A percentile compares a stretch with the other conserved stretches of the same genome.
Conservation (phyloP, 92 coral and sea anemone species). For the Galaxea fascicularis region DNA sequence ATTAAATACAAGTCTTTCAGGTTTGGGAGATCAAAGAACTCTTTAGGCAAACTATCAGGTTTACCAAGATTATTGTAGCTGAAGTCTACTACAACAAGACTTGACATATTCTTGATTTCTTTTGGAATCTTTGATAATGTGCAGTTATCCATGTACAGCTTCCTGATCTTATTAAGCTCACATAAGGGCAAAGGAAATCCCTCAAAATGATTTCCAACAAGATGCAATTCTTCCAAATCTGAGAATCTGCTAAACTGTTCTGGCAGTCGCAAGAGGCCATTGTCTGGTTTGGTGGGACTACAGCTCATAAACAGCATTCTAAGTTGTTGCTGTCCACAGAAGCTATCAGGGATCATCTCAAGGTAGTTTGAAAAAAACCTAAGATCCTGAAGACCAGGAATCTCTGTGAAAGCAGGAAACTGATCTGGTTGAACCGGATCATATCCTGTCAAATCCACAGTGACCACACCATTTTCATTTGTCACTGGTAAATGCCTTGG, state of each 20-base stretch:
- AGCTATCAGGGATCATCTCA: slow-evolving; percentile 55
- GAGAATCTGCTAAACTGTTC: slow-evolving; percentile 51
- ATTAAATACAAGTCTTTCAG: slow-evolving; percentile 77
- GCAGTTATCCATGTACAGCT: slow-evolving; percentile 82
- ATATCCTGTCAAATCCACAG: slow-evolving; percentile 74
- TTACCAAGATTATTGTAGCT: slow-evolving; percentile 71
- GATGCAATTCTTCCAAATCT: slow-evolving; percentile 65
- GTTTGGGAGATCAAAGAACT: slow-evolving; percentile 69
- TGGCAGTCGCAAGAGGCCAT: slow-evolving; percentile 73
- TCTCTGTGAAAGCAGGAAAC: slow-evolving; percentile 65
- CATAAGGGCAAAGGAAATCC: slow-evolving; percentile 82
- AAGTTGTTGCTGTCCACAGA: slow-evolving; percentile 68
- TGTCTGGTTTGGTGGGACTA: slow-evolving; percentile 50
- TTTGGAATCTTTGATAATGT: slow-evolving; percentile 72
- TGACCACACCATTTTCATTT: slow-evolving; percentile 62
- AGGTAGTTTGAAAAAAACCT: slow-evolving; percentile 80
- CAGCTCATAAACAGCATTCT: slow-evolving; percentile 69
- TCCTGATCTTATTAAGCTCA: slow-evolving; percentile 57
- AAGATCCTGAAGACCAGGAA: slow-evolving; percentile 70
- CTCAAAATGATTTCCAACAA: slow-evolving; percentile 75
- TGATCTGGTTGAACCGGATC: slow-evolving; percentile 54
- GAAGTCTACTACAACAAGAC: slow-evolving; percentile 76
- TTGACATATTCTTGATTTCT: slow-evolving; percentile 54
- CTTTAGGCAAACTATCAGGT: slow-evolving; percentile 63
- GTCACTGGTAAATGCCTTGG: slow-evolving; percentile 64